Conservation (phyloP, 2,797 vertebrate species). For the Ptychobarbus kaznakovi region DNA sequence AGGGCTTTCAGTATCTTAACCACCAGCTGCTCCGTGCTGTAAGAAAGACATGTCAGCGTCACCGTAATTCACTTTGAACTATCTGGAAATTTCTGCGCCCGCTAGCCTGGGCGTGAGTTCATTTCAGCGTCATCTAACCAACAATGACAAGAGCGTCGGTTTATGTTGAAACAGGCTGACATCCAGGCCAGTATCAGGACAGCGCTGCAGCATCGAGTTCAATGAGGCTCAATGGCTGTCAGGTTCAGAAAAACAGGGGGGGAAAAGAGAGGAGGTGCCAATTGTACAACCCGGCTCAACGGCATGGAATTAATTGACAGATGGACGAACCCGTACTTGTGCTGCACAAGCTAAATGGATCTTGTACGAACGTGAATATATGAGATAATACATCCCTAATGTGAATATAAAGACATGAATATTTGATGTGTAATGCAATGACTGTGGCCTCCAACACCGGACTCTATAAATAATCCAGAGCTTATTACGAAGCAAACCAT, state of each 20-base stretch:
- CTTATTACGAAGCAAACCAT: slow-evolving; percentile 52
- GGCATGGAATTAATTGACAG: slow-evolving; percentile 15
- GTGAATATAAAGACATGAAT: slow-evolving; percentile 56
- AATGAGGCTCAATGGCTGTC: slow-evolving; percentile 28
- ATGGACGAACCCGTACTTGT: not conserved
- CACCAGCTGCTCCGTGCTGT: slow-evolving; percentile 89
- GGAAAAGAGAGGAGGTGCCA: not conserved
- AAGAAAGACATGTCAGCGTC: slow-evolving; percentile 48
- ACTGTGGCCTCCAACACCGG: slow-evolving; percentile 34
- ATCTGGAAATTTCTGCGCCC: slow-evolving; percentile 14
- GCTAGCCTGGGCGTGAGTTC: not conserved
- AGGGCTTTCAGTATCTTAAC: slow-evolving; percentile 91
- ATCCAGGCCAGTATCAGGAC: slow-evolving; percentile 29
- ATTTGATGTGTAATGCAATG: slow-evolving; percentile 51
- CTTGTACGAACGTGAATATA: slow-evolving; percentile 19
- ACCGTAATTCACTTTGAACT: slow-evolving; percentile 46
- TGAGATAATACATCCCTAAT: slow-evolving; percentile 51
- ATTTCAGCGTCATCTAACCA: slow-evolving; percentile 27
- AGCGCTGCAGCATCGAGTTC: not conserved
- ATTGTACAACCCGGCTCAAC: slow-evolving; percentile 1
- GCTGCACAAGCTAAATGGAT: slow-evolving; percentile 18
- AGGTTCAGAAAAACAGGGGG: not conserved
- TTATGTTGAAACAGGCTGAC: slow-evolving; percentile 43
- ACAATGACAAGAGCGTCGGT: slow-evolving; percentile 31
- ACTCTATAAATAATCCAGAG: slow-evolving; percentile 58